These are phyloP conservation scores for Ectobius pallidus DNA, from an alignment of 2,888 invertebrate genomes.

Conservation along the genomic window DNA sequence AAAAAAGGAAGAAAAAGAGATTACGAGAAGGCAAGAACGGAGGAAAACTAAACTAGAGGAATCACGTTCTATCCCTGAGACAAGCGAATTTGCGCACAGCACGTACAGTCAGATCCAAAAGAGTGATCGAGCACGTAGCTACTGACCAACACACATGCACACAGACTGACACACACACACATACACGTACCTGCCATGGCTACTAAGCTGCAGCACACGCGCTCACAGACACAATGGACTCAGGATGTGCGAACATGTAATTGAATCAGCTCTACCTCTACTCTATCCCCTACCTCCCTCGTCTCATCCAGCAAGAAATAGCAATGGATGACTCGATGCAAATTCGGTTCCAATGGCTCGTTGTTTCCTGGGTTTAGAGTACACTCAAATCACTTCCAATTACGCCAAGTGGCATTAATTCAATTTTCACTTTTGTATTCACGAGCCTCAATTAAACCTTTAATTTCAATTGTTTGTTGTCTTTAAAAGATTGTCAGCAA, in stretches of 20 bases:
- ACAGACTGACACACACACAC: no score
- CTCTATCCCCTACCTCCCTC: background rate
- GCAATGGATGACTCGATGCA: background rate
- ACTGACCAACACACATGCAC: no score
- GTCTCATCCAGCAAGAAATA: background rate
- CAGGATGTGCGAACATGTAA: background rate
- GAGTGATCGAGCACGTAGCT: slow-evolving; percentile 15
- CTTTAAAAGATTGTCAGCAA: no score
- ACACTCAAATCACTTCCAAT: no score
- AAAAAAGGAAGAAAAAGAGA: no score
- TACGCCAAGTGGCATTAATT: no score
- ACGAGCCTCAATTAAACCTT: no score
- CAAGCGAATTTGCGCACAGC: slow-evolving; percentile 14
- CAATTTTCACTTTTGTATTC: no score
- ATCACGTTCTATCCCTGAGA: slow-evolving; percentile 2
- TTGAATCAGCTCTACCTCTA: background rate
- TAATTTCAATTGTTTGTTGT: no score
- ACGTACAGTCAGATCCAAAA: slow-evolving; percentile 17
- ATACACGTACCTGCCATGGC: background rate
- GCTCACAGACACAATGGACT: background rate
- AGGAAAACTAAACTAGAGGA: background rate
- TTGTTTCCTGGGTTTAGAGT: no score
- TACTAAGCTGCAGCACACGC: background rate
- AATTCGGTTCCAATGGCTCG: no score
- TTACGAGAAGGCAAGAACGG: background rate